These are phyloP conservation scores for Mastomys coucha DNA, from an alignment of 2,113 vertebrate genomes.

Conservation along the genomic window DNA sequence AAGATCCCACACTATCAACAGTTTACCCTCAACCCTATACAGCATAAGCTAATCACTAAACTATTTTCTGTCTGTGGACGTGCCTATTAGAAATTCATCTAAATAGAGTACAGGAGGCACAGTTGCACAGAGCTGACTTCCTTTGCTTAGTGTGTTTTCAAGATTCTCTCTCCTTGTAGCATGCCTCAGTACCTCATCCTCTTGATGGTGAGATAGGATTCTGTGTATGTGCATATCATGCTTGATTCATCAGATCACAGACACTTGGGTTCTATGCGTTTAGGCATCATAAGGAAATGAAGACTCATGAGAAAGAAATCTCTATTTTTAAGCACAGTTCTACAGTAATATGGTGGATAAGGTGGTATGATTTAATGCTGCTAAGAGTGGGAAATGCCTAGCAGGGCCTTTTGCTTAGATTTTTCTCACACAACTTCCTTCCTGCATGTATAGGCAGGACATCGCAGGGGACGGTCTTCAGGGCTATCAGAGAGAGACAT, in stretches of 20 bases:
- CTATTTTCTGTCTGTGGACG: not conserved
- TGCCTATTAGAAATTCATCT: not conserved
- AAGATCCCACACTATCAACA: not conserved
- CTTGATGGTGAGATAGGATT: not conserved
- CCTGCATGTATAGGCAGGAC: not conserved
- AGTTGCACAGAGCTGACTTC: not conserved
- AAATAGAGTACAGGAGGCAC: not conserved
- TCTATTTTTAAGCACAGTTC: not conserved
- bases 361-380: not conserved
- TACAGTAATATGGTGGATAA: not conserved
- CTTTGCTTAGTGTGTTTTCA: not conserved
- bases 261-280: not conserved
- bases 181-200: not conserved
- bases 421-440: not conserved
- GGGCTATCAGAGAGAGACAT: not conserved
- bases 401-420: not conserved
- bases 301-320: not conserved
- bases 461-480: not conserved
- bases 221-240: not conserved
- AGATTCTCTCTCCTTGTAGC: not conserved
- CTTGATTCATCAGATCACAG: not conserved
- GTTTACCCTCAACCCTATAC: not conserved
- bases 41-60: not conserved
- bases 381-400: not conserved
- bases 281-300: not conserved